Base-by-base conservation (phyloP, 2,888 invertebrate genomes). In the Nematopogon swammerdamellus region DNA sequence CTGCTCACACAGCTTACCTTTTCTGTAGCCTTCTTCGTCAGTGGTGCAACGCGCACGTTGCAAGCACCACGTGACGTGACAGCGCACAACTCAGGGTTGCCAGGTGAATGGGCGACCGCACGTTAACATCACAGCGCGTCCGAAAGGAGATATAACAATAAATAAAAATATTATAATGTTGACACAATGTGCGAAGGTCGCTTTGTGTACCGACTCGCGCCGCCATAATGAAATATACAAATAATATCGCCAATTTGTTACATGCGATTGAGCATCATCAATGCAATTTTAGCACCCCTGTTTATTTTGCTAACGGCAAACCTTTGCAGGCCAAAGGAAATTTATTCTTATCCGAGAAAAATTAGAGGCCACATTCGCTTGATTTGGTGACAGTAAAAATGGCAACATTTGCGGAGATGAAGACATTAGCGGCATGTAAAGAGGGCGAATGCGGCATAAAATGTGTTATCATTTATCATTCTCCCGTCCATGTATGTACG, bases 401-500 rank as follows among this genome's bases (percentile, higher is more conserved):
- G 8, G 51, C 55, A 59, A 60, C 63, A 57, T 65, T 66, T 64
- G 63, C 59, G 57, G 57, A 69, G 70, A 73, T 74, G 67, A 67
- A 76, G 76, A 73, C 67, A 67, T 70, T 67, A 72, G 62, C 67
- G 63, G 67, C 67, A 61, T 62, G 62, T 66, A 70, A 70, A 58
- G 69, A 72, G 72, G 70, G 73, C 70, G 64, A 70, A 64, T 59
- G 65, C 72, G 68, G 36, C 36, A 45, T 49, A 44, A 75, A 72
- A 76, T 76, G 72, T 70, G 70, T 69, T 64, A 72, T 72, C 73
- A 75, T 79, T 77, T 75, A 76, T 79, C 76, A 76, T 60, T 58
- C 61, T 60, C 67, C 67, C 67, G 68, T 73, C 72, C 75, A 73
- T 74, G 72, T 69, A n/a, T n/a, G n/a, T n/a, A n/a, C n/a, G n/a